Base-by-base conservation (phyloP, 2,797 vertebrate species). In the Cirrhinus molitorella region DNA sequence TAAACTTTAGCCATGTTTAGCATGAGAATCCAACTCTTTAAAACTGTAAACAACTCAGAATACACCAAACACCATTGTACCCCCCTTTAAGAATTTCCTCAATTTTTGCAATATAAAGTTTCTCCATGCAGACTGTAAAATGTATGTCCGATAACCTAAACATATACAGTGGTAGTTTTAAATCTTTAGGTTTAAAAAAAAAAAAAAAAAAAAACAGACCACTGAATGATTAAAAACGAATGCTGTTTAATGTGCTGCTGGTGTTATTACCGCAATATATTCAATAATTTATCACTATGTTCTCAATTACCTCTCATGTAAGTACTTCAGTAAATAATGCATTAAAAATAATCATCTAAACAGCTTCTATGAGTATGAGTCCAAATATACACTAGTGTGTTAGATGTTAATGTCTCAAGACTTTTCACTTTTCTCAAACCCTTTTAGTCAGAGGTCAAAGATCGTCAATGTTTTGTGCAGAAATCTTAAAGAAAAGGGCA, bases 401-500 rank as follows among this genome's bases (percentile, higher is more conserved):
- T n/a, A 2, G 19, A 4, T 4, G 1, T 74, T 21, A 74, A n/a
- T 55, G 31, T 34, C 31, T 16, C 51, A 3, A 31, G 10, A 49
- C 10, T 71, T 80, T 80, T 51, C 10, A 21, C 3, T 10, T 71
- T 45, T 21, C 40, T 70, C 19, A 17, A 79, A 25, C 11, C 12
- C 5, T n/a, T 57, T 57, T 57, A 19, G 63, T 68, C 68, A n/a
- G 53, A 47, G 40, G 55, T 71, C 31, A 73, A 47, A 51, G 53
- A 21, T 81, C 31, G 14, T 4, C 14, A 79, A 40, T 25, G 31
- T 79, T 25, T 55, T 40, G 4, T 40, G 49, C 47, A 53, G 21
- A 25, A 73, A 45, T 51, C 57, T 28, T 63, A 49, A 81, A 81
- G 4, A 63, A 81, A 71, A 47, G 53, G 43, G 11, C 40, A 8